These are phyloP conservation scores for Sternarchorhynchus goeldii DNA, from an alignment of 2,797 vertebrate genomes.

Conservation along the genomic window DNA sequence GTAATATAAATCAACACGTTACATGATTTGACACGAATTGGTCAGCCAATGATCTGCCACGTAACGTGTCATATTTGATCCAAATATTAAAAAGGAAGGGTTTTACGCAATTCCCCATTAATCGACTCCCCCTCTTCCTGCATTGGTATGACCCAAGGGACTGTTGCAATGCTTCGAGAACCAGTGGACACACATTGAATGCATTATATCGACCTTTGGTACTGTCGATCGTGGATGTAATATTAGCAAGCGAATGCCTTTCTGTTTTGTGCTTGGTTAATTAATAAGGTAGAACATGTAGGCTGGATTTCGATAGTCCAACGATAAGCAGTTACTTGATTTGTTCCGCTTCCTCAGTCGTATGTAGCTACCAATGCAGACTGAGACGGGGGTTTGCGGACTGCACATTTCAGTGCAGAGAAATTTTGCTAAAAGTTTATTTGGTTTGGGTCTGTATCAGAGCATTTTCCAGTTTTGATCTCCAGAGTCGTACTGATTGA, in stretches of 20 bases:
- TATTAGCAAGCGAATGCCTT: background rate
- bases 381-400: conserved; percentile 59
- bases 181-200: conserved; percentile 56
- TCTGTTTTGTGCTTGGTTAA: background rate
- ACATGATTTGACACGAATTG: accelerated
- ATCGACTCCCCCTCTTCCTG: conserved; percentile 16
- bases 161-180: conserved; percentile 70
- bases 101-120: background rate
- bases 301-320: conserved; percentile 36
- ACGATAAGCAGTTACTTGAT: background rate
- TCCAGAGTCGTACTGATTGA: conserved; percentile 26
- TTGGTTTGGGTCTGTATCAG: background rate
- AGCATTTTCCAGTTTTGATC: background rate
- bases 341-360: conserved; percentile 35
- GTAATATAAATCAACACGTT: background rate
- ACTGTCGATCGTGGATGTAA: background rate
- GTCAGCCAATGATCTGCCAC: background rate
- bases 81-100: background rate
- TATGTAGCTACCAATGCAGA: conserved; percentile 43
- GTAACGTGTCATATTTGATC: background rate
- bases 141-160: conserved; percentile 66
- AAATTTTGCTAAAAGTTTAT: conserved; percentile 62
- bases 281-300: background rate
- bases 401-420: conserved; percentile 58
- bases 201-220: conserved; percentile 44